These are phyloP conservation scores for Seira sanloemensis DNA, from an alignment of 2,888 invertebrate genomes.

Conservation along the genomic window DNA sequence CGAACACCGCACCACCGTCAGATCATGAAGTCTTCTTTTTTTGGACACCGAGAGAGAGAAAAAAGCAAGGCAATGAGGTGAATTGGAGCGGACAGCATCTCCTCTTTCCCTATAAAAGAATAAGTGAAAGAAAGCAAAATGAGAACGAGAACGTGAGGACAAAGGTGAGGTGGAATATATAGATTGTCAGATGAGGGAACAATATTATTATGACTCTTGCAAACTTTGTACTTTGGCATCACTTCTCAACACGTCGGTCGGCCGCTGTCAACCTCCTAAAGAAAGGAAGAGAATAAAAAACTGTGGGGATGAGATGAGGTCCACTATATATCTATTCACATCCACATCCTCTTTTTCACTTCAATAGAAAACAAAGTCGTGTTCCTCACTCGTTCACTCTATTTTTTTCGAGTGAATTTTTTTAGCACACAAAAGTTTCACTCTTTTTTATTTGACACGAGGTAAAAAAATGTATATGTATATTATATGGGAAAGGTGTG, in stretches of 20 bases:
- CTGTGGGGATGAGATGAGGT: not conserved
- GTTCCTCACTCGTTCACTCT: too few relatives aligned
- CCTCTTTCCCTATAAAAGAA: not conserved
- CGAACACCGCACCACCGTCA: slow-evolving; percentile 39
- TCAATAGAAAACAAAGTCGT: too few relatives aligned
- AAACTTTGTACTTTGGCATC: slow-evolving; percentile 20
- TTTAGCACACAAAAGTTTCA: not conserved
- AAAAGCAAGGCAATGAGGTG: slow-evolving; percentile 63
- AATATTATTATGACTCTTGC: slow-evolving; percentile 5
- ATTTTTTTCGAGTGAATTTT: not conserved
- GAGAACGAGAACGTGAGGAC: not conserved
- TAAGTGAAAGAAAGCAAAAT: slow-evolving; percentile 1
- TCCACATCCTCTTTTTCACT: not conserved
- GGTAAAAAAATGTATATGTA: too few relatives aligned
- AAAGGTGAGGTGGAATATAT: slow-evolving; percentile 37
- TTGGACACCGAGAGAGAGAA: too few relatives aligned
- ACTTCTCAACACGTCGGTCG: slow-evolving; percentile 17
- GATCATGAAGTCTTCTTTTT: slow-evolving; percentile 9
- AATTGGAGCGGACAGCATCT: slow-evolving; percentile 61
- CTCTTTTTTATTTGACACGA: slow-evolving; percentile 16
- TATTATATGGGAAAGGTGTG: not conserved
- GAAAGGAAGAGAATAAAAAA: too few relatives aligned
- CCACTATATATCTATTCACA: not conserved
- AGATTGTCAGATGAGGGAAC: slow-evolving; percentile 10
- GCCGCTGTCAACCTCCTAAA: not conserved